Conservation (phyloP, 2,888 invertebrate species). For the Chrysodeixis includens region DNA sequence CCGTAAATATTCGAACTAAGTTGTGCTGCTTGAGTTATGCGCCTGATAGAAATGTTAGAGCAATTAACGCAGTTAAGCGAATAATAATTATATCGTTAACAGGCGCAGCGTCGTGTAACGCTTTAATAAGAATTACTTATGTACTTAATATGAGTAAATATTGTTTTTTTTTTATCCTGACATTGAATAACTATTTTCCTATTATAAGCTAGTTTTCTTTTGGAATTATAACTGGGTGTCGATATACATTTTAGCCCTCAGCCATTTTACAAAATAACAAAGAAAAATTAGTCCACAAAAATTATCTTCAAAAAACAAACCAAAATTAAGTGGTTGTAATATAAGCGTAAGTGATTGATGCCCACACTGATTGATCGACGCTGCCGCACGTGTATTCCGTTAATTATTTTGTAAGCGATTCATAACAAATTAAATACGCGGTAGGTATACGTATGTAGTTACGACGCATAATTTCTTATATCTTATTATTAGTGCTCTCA, state of each 20-base stretch:
- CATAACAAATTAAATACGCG: neutral
- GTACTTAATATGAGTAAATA: no score
- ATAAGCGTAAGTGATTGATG: slow-evolving; percentile 29
- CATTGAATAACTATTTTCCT: no score
- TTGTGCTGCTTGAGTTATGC: neutral
- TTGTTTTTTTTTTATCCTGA: no score
- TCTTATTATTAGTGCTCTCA: no score
- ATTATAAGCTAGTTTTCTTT: no score
- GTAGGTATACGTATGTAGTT: no score
- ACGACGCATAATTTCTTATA: no score
- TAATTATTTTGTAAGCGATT: neutral
- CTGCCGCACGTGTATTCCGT: neutral
- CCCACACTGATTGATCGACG: slow-evolving; percentile 27
- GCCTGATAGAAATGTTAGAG: neutral
- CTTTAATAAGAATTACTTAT: no score
- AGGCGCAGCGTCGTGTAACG: neutral
- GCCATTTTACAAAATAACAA: neutral
- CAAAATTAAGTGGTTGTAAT: neutral
- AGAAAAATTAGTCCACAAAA: neutral
- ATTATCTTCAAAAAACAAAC: neutral
- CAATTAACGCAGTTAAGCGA: neutral
- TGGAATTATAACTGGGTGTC: no score
- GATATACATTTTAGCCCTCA: no score
- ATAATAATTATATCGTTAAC: neutral
- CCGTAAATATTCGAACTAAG: no score